Evolutionary conservation across 2,888 invertebrate species (phyloP).

Genomic region (Meliscaeva auricollis): DNA sequence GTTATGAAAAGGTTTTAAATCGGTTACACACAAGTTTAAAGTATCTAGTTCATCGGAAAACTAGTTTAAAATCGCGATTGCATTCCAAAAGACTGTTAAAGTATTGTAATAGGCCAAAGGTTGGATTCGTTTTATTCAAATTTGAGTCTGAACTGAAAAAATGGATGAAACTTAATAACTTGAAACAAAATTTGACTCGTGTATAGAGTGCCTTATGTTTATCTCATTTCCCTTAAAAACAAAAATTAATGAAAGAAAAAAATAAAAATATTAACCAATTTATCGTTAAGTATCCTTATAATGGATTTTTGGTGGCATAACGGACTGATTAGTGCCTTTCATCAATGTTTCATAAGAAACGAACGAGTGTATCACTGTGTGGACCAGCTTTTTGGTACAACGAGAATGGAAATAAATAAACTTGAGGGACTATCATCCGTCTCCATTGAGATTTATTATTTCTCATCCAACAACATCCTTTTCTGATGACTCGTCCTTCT

Average conservation of each 20-base stretch:
- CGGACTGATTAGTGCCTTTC: conserved; percentile 48
- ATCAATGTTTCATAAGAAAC: conserved; percentile 33
- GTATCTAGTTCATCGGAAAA: no score
- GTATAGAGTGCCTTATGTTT: conserved; percentile 33
- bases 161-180: no score
- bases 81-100: no score
- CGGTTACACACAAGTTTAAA: no score
- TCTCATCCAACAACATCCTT: conserved; percentile 27
- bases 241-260: conserved; percentile 19
- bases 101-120: no score
- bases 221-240: conserved; percentile 45
- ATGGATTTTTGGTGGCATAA: conserved; percentile 44
- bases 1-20: no score
- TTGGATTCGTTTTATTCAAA: no score
- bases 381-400: conserved; percentile 30
- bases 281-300: conserved; percentile 53
- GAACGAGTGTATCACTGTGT: neutral
- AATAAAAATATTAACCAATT: conserved; percentile 51
- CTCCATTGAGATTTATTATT: conserved; percentile 61
- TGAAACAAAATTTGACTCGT: neutral
- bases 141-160: no score
- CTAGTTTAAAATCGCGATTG: no score
- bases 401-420: conserved; percentile 46
- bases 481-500: neutral
- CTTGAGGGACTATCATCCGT: conserved; percentile 42